Percentiles rank a stretch among this genome's conserved stretches.
Evolutionary conservation across 2,113 vertebrate genomes (phyloP).

Genomic region (Cyrtonyx montezumae): DNA sequence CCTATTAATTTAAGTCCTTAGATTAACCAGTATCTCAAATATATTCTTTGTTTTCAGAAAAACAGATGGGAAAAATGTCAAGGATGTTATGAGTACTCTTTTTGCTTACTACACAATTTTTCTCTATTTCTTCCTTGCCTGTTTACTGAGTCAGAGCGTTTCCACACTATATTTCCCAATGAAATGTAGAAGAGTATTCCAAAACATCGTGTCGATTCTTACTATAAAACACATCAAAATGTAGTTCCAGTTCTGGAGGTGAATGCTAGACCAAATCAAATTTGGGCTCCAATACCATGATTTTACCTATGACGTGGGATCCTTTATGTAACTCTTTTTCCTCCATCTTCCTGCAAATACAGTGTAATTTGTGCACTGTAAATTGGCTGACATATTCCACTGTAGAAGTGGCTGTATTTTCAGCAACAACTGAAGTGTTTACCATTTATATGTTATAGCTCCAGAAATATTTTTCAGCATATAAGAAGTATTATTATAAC

Average conservation of each 20-base stretch:
- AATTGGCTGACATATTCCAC: not conserved
- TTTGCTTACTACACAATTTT: not conserved
- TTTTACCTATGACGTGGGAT: not conserved
- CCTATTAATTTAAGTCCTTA: not conserved
- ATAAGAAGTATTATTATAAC: too few species aligned
- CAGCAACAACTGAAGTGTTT: not conserved
- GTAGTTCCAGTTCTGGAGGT: too few species aligned
- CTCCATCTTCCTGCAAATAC: not conserved
- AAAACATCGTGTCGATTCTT: not conserved
- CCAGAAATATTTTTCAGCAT: too few species aligned
- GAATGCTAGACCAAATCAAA: not conserved
- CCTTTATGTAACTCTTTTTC: not conserved
- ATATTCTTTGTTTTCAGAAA: conserved; percentile 10
- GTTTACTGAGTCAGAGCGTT: not conserved
- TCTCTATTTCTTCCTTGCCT: not conserved
- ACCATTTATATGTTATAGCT: too few species aligned
- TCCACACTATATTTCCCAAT: not conserved
- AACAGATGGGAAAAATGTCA: not conserved
- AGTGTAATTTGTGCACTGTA: not conserved
- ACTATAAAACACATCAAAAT: too few species aligned
- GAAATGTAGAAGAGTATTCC: not conserved
- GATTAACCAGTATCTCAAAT: not conserved
- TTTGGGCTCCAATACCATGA: not conserved
- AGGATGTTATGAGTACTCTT: not conserved
- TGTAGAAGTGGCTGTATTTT: not conserved